These are phyloP conservation scores for Deilephila porcellus DNA, from an alignment of 2,888 invertebrate genomes.

Conservation along the genomic window DNA sequence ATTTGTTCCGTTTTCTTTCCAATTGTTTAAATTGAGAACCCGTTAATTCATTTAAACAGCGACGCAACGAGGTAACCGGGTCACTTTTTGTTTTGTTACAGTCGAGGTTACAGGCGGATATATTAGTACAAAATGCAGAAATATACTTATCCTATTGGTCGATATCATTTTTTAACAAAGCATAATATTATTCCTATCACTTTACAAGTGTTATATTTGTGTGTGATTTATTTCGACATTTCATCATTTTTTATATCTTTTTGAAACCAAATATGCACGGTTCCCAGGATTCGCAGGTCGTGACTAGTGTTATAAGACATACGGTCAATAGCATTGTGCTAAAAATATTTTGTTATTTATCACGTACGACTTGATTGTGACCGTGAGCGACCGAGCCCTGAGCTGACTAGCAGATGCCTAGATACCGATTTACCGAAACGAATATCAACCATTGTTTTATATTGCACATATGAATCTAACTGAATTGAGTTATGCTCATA, in stretches of 20 bases:
- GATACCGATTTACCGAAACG: conserved; percentile 59
- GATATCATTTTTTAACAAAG: not conserved
- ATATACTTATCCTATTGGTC: not conserved
- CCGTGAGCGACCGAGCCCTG: conserved; percentile 38
- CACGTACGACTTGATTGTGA: conserved; percentile 53
- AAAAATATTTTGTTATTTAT: conserved; percentile 62
- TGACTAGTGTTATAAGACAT: conserved; percentile 66
- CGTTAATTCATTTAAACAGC: conserved; percentile 58
- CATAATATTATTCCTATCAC: not conserved
- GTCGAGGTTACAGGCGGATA: conserved; percentile 45
- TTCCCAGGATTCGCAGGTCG: conserved; percentile 62
- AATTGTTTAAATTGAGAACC: conserved; percentile 36
- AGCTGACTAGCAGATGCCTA: conserved; percentile 50
- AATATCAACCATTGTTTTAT: not conserved
- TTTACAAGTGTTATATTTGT: no score
- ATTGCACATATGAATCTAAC: not conserved
- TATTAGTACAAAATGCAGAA: conserved; percentile 27
- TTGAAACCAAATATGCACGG: conserved; percentile 47
- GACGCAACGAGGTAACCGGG: conserved; percentile 66
- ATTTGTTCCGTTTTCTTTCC: not conserved
- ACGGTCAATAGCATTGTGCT: conserved; percentile 50
- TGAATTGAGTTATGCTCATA: no score
- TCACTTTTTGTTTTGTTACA: conserved; percentile 59
- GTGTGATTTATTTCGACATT: not conserved
- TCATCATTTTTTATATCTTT: conserved; percentile 3